Evolutionary conservation across 2,888 invertebrate genomes (phyloP), one percentile per base, ranked within the genome.

Genomic region (Epistrophe eligans): DNA sequence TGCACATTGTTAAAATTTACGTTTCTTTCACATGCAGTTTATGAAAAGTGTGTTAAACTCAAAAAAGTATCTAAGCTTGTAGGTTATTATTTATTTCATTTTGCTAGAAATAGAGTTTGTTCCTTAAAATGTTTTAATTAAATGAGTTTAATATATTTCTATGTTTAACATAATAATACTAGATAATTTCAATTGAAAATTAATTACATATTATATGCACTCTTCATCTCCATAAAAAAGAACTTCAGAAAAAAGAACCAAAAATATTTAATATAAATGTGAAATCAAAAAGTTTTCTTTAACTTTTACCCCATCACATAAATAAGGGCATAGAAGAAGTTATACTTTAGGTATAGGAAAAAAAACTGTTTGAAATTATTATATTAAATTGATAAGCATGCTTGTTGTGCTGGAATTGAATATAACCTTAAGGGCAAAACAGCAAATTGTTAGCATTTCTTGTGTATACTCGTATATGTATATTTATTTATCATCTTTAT

Each of bases 301-400:
- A 58, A 58, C 17, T 58, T 58, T 1, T 58, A 35, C 17, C 57
- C n/a, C 2, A 35, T 24, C 3, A 24, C 3, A 24, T 17, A 10
- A 28, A 32, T 3, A 58, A 9, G 9, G 32, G 17, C 24, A 71
- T 24, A 40, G 40, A 43, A 45, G 35, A 50, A 48, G 24, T 71
- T 62, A 5, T 24, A 24, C 24, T 24, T 4, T 2, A 58, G n/a
- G 17, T 9, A 35, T 24, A 24, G 24, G 9, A 32, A 58, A 19
- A 55, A 32, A 58, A 35, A 55, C 62, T 38, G 24, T 64, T 50
- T 58, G 50, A 43, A 67, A 58, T 24, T 24, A 73, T 80, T 73
- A 73, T 24, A 73, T 80, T 73, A 73, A 73, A 80, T 73, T 73
- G 73, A 80, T 73, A 58, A 73, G 45, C 19, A 35, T 73, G 38